Evolutionary conservation across 2,888 invertebrate species (phyloP).

Genomic region (Cephalotes varians): DNA sequence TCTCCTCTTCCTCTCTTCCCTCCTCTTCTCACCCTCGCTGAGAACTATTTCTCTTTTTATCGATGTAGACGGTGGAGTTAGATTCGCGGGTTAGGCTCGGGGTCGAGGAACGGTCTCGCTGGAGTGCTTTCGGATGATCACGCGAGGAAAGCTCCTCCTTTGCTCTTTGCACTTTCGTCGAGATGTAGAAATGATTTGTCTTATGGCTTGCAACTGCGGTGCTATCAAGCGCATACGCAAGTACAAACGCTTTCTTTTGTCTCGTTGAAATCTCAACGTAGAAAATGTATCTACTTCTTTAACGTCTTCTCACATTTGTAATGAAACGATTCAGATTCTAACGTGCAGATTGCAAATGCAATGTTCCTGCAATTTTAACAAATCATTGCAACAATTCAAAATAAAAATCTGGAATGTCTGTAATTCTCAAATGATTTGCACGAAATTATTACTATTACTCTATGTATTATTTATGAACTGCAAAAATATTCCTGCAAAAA

Average conservation of each 20-base stretch:
- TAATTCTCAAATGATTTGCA: neutral
- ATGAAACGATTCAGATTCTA: neutral
- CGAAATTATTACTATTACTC: no score
- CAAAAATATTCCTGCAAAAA: neutral
- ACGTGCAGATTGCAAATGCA: no score
- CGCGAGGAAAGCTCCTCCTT: constrained; percentile 14
- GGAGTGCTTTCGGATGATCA: constrained; percentile 15
- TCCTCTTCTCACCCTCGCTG: neutral
- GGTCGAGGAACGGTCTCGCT: constrained; percentile 7
- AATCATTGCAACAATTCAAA: neutral
- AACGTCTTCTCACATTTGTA: neutral
- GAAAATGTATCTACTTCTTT: neutral
- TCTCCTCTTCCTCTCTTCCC: constrained; percentile 3
- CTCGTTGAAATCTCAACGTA: neutral
- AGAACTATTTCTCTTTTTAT: neutral
- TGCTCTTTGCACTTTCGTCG: neutral
- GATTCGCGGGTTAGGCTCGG: constrained; percentile 3
- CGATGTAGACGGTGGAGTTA: neutral
- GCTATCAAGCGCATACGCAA: neutral
- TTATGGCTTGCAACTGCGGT: neutral
- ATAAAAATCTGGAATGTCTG: neutral
- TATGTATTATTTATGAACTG: no score
- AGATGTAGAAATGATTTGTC: neutral
- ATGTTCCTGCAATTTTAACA: neutral
- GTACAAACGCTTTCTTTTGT: neutral